Percentiles rank a stretch among this genome's conserved stretches.
These are phyloP conservation scores for Conus betulinus DNA, from an alignment of 1,140 invertebrate species.

Conservation along the genomic window DNA sequence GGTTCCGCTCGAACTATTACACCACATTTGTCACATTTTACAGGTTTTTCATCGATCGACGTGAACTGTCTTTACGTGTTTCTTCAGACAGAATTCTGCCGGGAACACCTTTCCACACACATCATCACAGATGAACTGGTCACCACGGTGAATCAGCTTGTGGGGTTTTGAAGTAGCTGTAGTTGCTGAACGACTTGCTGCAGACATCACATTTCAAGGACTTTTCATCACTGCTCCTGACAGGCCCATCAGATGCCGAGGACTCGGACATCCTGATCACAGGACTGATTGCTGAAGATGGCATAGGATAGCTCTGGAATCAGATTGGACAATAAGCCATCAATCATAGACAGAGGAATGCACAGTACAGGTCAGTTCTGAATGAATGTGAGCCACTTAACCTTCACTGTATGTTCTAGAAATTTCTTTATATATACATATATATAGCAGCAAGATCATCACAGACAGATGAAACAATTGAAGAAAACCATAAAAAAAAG, in stretches of 20 bases:
- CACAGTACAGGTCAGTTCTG: too few relatives aligned
- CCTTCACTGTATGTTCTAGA: too few relatives aligned
- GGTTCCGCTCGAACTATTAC: not conserved
- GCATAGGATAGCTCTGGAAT: not conserved
- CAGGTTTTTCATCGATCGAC: not conserved
- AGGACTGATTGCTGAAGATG: not conserved
- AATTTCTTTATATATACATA: too few relatives aligned
- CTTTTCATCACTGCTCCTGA: not conserved
- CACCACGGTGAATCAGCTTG: not conserved
- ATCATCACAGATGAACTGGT: not conserved
- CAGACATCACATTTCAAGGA: not conserved
- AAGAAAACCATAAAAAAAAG: too few relatives aligned
- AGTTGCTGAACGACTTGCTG: not conserved
- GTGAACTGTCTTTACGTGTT: not conserved
- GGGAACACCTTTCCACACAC: not conserved
- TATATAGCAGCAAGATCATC: too few relatives aligned
- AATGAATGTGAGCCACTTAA: too few relatives aligned
- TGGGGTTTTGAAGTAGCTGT: not conserved
- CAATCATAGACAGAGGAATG: not conserved
- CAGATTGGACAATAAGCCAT: not conserved
- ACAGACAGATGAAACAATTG: too few relatives aligned
- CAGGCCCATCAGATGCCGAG: too few relatives aligned
- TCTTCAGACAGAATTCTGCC: not conserved
- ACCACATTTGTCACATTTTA: not conserved
- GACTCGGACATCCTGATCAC: not conserved